A percentile compares a stretch with the other conserved stretches of the same genome.
These are phyloP conservation scores for Tetramorium parvispinum DNA, from an alignment of 1,140 invertebrate genomes.

Conservation along the genomic window DNA sequence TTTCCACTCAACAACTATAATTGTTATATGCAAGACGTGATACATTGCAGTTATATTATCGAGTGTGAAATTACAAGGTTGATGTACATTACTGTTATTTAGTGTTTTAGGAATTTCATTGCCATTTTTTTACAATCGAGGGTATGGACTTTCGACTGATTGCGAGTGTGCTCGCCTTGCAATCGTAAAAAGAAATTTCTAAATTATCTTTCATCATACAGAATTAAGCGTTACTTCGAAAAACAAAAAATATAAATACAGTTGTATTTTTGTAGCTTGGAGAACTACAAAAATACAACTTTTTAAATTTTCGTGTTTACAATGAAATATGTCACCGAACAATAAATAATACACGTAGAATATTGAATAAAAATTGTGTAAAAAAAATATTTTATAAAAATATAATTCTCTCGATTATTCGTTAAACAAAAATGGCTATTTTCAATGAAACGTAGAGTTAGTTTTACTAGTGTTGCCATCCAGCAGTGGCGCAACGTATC, in stretches of 20 bases:
- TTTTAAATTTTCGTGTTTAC: background rate
- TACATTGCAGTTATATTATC: too few relatives aligned
- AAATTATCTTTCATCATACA: background rate
- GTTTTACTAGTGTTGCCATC: background rate
- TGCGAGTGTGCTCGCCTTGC: background rate
- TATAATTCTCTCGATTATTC: background rate
- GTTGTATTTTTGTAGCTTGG: background rate
- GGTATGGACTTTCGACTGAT: background rate
- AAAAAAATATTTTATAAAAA: background rate
- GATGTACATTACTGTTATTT: too few relatives aligned
- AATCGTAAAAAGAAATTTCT: background rate
- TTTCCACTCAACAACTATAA: too few relatives aligned
- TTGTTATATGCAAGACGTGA: too few relatives aligned
- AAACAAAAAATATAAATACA: background rate
- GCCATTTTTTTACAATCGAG: background rate
- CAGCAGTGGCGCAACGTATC: background rate
- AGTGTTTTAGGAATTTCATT: background rate
- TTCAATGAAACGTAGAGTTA: background rate
- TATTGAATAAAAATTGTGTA: background rate
- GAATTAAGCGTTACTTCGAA: background rate
- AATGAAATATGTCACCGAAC: background rate
- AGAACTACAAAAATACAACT: too few relatives aligned
- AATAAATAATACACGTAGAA: background rate
- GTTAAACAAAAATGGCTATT: background rate
- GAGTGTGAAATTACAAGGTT: too few relatives aligned